These are phyloP conservation scores for Campopleginae sp. DNA, from an alignment of 2,888 invertebrate genomes.

Conservation along the genomic window DNA sequence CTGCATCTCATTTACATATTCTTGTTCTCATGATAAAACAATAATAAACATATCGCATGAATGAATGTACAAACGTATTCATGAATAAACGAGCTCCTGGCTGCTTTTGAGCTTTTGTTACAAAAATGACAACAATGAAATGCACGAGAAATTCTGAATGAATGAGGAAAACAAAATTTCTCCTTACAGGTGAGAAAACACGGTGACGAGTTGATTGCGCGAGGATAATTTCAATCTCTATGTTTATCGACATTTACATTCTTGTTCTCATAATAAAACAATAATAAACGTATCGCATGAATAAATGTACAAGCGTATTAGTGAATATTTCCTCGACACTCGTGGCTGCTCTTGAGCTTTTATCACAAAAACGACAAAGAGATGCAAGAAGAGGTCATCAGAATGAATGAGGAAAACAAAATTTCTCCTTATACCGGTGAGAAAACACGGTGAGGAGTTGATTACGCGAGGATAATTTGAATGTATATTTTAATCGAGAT, in stretches of 20 bases:
- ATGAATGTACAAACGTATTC: background rate
- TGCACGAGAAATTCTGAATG: too few relatives aligned
- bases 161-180: background rate
- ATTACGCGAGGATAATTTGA: background rate
- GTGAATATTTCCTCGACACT: background rate
- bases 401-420: background rate
- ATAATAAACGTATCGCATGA: constrained; percentile 4
- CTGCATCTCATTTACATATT: constrained; percentile 60
- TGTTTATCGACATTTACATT: constrained; percentile 27
- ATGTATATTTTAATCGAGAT: background rate
- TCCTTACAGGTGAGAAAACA: background rate
- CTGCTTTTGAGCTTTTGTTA: background rate
- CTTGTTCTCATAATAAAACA: constrained; percentile 39
- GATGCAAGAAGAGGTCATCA: too few relatives aligned
- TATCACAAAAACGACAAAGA: background rate
- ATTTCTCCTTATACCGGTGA: background rate
- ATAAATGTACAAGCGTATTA: background rate
- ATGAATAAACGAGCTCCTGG: background rate
- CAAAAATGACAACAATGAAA: background rate
- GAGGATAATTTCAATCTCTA: background rate
- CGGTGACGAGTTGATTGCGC: background rate
- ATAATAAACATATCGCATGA: constrained; percentile 5
- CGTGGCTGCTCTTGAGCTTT: background rate
- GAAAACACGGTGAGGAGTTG: background rate
- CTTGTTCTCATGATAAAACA: constrained; percentile 40